Evolutionary conservation across 1,140 invertebrate species (phyloP), one percentile per base, ranked within the genome.

Genomic region (Lepidurus arcticus): DNA sequence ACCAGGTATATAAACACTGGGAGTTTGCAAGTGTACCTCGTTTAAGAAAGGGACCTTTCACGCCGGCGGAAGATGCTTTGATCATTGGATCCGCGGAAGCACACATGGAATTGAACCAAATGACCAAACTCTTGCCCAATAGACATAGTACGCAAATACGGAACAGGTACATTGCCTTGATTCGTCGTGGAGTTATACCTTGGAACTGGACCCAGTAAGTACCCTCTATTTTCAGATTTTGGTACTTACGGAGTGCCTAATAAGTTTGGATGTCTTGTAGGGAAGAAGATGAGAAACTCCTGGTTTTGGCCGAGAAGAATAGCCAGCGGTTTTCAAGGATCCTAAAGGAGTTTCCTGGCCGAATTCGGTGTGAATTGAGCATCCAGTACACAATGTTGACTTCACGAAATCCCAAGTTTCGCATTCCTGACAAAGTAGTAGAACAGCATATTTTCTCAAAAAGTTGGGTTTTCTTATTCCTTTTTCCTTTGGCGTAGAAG

Each of bases 331-430:
- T 74, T 34, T 44, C 34, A n/a, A 16, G 44, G 10, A 74, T 78
- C 1, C 73, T 73, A 9, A 74, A 44, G 42, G 21, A 74, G 9
- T 78, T 75, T 78, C 78, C 78, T 1, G 78, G 78, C 16, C 78
- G 75, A 76, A 76, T n/a, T 24, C 24, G 75, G 13, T 1, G 75
- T 76, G 47, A 76, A 76, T 75, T 75, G 9, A 42, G 42, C 16
- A 43, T 75, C 13, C 43, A 75, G 13, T 43, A 42, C 16, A 44
- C 43, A 16, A 43, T 75, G 42, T 21, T 75, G 26, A 75, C 74
- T 7, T 75, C 43, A 21, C 13, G 6, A 24, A 43, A 43, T 43
- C 74, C 42, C 6, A 43, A 43, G 42, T 43, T 21, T 75, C 13
- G 26, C 13, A 10, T 42, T 26, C 43, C 42, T n/a, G 7, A 13